phyloP scores from a whole-genome alignment of 2,888 invertebrate genomes.

The Plebejus anna region DNA sequence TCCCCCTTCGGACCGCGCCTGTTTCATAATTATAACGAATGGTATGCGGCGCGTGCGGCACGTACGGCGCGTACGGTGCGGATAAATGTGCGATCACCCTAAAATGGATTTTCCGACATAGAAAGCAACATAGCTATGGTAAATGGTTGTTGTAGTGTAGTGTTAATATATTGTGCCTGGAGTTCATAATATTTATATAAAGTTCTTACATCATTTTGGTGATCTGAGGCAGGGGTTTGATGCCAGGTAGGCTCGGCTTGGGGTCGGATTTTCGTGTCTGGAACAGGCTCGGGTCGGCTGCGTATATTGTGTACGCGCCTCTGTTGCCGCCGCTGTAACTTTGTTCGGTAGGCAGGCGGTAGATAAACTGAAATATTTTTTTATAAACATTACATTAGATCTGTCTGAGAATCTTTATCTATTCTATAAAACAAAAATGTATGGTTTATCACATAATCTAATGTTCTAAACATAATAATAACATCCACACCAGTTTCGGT shows the following conservation, averaged over 20 bases:
- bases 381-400: background rate
- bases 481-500: no score
- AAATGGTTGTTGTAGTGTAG: no score
- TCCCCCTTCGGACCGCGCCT: no score
- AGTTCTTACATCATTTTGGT: conserved; percentile 79
- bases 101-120: background rate
- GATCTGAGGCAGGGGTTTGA: conserved; percentile 76
- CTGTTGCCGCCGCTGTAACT: conserved; percentile 86
- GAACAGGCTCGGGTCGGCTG: conserved; percentile 90
- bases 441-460: background rate
- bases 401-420: no score
- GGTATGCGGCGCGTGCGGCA: no score
- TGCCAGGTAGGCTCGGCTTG: conserved; percentile 61
- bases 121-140: no score
- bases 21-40: no score
- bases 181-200: background rate
- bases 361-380: conserved; percentile 82
- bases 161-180: no score
- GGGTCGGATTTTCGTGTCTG: conserved; percentile 72
- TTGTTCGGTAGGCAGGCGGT: conserved; percentile 87
- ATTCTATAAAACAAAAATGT: background rate
- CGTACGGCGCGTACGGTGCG: no score
- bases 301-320: conserved; percentile 88
- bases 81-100: no score
- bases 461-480: no score